A percentile compares a stretch with the other conserved stretches of the same genome.
Evolutionary conservation across 2,888 invertebrate genomes (phyloP).

Genomic region (Callinectes sapidus): DNA sequence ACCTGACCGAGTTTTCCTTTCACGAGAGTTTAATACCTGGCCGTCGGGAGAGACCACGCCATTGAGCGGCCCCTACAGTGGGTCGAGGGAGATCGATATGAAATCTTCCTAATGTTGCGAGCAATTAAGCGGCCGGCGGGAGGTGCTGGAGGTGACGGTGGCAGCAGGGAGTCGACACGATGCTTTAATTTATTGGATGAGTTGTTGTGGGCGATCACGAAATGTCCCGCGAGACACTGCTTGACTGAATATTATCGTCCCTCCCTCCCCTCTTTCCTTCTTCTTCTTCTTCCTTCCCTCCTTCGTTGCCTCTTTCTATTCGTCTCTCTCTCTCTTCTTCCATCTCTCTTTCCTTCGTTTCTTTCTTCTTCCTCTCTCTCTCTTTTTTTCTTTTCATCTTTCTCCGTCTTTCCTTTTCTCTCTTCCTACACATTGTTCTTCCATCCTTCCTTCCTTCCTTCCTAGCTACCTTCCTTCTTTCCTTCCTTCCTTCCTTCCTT

Average conservation of each 20-base stretch:
- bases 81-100: slow-evolving; percentile 17
- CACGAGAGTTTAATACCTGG: background rate
- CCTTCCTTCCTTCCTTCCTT: background rate
- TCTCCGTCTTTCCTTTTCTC: background rate
- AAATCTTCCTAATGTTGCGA: slow-evolving; percentile 30
- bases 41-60: background rate
- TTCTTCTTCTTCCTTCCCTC: background rate
- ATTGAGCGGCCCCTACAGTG: slow-evolving; percentile 21
- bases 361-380: background rate
- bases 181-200: slow-evolving; percentile 34
- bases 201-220: slow-evolving; percentile 8
- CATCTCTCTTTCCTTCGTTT: background rate
- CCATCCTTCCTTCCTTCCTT: background rate
- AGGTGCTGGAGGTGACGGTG: background rate
- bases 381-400: background rate
- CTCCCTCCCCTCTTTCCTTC: background rate
- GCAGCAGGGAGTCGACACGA: background rate
- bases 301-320: background rate
- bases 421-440: background rate
- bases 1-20: slow-evolving; percentile 14
- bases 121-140: slow-evolving; percentile 7
- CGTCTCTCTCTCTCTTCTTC: background rate
- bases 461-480: background rate
- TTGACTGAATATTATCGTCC: background rate
- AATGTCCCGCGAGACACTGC: background rate